Evolutionary conservation across 2,888 invertebrate species (phyloP).

Genomic region (Schrankia costaestrigalis): DNA sequence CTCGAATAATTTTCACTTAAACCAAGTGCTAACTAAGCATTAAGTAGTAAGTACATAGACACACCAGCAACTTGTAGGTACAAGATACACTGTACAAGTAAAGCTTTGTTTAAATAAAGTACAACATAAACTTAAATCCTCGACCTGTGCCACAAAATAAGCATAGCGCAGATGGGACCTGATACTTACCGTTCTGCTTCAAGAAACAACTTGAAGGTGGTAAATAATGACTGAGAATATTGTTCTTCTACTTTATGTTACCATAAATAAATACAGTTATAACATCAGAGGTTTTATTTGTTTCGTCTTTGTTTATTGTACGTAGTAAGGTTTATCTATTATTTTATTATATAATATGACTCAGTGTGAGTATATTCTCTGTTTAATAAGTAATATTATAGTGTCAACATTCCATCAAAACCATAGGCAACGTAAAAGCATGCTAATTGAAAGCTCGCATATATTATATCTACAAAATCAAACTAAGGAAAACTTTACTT

Average conservation of each 20-base stretch:
- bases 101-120: constrained; percentile 47
- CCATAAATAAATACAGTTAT: not conserved
- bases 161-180: constrained; percentile 34
- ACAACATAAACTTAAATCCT: constrained; percentile 58
- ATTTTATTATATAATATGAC: too few relatives aligned
- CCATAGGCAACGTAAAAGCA: too few relatives aligned
- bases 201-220: constrained; percentile 11
- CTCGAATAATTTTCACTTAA: constrained; percentile 30
- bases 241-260: not conserved
- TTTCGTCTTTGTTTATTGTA: too few relatives aligned
- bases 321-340: too few relatives aligned
- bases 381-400: too few relatives aligned
- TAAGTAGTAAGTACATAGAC: constrained; percentile 43
- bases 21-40: constrained; percentile 34
- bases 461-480: too few relatives aligned
- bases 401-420: too few relatives aligned
- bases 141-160: constrained; percentile 44
- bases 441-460: too few relatives aligned
- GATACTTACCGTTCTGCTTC: constrained; percentile 6
- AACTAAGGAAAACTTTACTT: too few relatives aligned
- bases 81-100: constrained; percentile 43
- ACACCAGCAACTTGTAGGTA: constrained; percentile 42
- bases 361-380: too few relatives aligned
- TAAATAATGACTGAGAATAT: not conserved
- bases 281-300: not conserved